phyloP scores from a whole-genome alignment of 1,140 invertebrate species.

The Pissodes strobi region DNA sequence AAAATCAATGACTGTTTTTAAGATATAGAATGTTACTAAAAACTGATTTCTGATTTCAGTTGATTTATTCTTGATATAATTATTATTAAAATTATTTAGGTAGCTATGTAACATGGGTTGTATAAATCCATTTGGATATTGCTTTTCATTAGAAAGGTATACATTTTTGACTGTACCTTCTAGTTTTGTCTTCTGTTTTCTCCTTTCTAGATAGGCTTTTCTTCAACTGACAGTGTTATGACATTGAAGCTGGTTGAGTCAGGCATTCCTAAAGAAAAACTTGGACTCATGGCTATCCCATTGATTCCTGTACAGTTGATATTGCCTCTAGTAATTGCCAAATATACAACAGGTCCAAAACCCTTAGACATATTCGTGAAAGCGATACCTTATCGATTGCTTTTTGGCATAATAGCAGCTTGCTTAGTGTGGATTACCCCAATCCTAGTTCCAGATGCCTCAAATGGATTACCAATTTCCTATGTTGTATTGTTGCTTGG shows the following conservation, averaged over 20 bases:
- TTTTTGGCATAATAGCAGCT: constrained; percentile 84
- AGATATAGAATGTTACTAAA: too few relatives aligned
- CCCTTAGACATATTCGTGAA: constrained; percentile 89
- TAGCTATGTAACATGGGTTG: too few relatives aligned
- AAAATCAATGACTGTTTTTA: too few relatives aligned
- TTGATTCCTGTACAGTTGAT: constrained; percentile 94
- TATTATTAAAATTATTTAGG: too few relatives aligned
- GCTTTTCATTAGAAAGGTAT: too few relatives aligned
- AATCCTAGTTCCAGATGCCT: constrained; percentile 62
- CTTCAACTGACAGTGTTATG: constrained; percentile 93
- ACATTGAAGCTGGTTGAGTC: constrained; percentile 93
- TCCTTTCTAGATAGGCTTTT: constrained; percentile 84
- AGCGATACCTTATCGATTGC: constrained; percentile 85
- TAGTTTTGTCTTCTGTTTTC: too few relatives aligned
- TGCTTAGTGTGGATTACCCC: constrained; percentile 85
- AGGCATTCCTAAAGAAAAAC: constrained; percentile 93
- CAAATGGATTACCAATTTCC: constrained; percentile 71
- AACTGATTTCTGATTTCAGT: too few relatives aligned
- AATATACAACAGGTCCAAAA: constrained; percentile 64
- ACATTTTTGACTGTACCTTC: too few relatives aligned
- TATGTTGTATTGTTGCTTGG: constrained; percentile 82
- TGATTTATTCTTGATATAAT: too few relatives aligned
- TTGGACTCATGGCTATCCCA: constrained; percentile 90
- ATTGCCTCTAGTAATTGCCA: constrained; percentile 82
- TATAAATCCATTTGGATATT: too few relatives aligned